Conservation (phyloP, 1,140 invertebrate species). For the Drosophila subpulchrella region DNA sequence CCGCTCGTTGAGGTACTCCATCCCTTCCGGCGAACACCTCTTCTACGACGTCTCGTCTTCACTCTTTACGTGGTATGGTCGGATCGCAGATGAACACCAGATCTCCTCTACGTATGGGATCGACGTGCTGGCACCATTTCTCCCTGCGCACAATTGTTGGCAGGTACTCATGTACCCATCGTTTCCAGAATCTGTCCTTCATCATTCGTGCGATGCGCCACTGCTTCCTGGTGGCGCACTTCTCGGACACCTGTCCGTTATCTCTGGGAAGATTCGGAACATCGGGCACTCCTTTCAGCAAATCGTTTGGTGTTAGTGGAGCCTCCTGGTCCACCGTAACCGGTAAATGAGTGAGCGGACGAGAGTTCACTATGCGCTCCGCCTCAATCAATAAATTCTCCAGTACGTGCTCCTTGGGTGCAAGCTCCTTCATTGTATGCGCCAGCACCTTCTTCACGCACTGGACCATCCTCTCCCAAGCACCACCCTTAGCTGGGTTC, state of each 20-base stretch:
- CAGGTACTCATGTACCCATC: conserved; percentile 14
- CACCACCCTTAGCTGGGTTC: too few relatives aligned
- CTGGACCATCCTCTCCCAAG: too few relatives aligned
- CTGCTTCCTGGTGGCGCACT: neutral
- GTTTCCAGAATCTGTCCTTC: neutral
- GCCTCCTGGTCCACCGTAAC: neutral
- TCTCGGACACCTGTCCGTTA: too few relatives aligned
- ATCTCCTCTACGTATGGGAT: neutral
- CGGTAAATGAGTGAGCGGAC: neutral
- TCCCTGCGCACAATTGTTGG: conserved; percentile 27
- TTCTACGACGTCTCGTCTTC: neutral
- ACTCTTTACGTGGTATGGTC: neutral
- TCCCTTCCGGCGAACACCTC: neutral
- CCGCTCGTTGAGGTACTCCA: conserved; percentile 11
- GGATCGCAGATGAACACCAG: neutral
- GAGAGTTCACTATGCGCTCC: too few relatives aligned
- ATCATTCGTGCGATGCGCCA: neutral
- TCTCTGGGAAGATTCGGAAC: too few relatives aligned
- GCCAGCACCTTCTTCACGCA: too few relatives aligned
- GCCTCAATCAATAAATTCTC: too few relatives aligned
- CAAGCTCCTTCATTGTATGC: too few relatives aligned
- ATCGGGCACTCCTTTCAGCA: too few relatives aligned
- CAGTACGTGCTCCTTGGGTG: neutral
- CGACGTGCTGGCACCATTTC: conserved; percentile 6
- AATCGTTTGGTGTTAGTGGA: neutral